Conservation (phyloP, 2,888 invertebrate species). For the Silvanus unidentatus region DNA sequence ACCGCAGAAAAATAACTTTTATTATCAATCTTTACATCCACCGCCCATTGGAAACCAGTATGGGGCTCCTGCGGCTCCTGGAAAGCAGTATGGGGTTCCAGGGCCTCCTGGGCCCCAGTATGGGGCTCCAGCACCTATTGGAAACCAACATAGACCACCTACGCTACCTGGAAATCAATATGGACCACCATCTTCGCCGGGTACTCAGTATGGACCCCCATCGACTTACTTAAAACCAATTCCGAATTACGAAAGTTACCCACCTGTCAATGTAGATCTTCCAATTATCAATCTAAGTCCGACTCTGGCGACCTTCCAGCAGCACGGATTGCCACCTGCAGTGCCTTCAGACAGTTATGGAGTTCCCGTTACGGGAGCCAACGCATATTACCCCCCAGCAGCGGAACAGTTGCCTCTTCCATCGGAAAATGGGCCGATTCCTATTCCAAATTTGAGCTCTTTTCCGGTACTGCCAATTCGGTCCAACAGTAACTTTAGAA, state of each 20-base stretch:
- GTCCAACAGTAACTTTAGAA: slow-evolving; percentile 58
- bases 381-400: slow-evolving; percentile 28
- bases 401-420: slow-evolving; percentile 31
- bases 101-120: slow-evolving; percentile 14
- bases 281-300: slow-evolving; percentile 11
- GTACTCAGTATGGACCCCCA: slow-evolving; percentile 17
- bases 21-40: slow-evolving; percentile 3
- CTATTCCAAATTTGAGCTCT: slow-evolving; percentile 60
- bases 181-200: slow-evolving; percentile 4
- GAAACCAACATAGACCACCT: slow-evolving; percentile 26
- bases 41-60: slow-evolving; percentile 25
- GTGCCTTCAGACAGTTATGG: slow-evolving; percentile 43
- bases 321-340: slow-evolving; percentile 17
- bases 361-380: slow-evolving; percentile 40
- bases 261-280: too few relatives aligned
- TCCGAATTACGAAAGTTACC: too few relatives aligned
- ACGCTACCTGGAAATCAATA: slow-evolving; percentile 24
- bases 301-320: neutral
- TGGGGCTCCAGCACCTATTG: slow-evolving; percentile 17
- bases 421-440: slow-evolving; percentile 46
- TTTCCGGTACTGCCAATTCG: slow-evolving; percentile 36
- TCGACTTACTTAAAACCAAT: too few relatives aligned
- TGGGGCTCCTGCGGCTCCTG: slow-evolving; percentile 25
- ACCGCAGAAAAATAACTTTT: neutral
- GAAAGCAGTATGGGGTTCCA: slow-evolving; percentile 22